Percentiles rank a stretch among this genome's conserved stretches.
phyloP scores from a whole-genome alignment of 1,140 invertebrate species.

The Drosophila simulans region DNA sequence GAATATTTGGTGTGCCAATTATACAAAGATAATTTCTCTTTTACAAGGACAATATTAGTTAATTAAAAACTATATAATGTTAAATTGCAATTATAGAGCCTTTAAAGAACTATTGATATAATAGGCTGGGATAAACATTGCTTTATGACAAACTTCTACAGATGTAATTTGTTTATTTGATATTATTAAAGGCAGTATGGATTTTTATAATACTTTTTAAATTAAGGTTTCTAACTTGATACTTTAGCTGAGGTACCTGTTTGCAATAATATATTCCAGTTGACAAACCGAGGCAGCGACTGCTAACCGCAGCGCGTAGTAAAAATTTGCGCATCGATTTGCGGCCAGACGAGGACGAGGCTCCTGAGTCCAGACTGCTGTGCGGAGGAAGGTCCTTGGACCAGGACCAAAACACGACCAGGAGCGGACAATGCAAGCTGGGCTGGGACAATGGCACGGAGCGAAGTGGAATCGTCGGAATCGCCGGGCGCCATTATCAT shows the following conservation, averaged over 20 bases:
- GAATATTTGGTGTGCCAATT: background rate
- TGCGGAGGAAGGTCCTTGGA: constrained; percentile 3
- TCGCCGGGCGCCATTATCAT: constrained; percentile 32
- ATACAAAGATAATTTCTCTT: no score
- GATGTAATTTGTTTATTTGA: no score
- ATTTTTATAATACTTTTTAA: background rate
- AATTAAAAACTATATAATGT: no score
- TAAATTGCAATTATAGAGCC: no score
- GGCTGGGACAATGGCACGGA: constrained; percentile 28
- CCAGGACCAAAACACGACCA: constrained; percentile 9
- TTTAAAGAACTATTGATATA: no score
- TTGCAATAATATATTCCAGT: constrained; percentile 13
- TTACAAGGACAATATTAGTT: no score
- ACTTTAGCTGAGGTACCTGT: background rate
- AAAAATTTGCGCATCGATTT: constrained; percentile 81
- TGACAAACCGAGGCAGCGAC: constrained; percentile 44
- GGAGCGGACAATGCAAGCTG: constrained; percentile 44
- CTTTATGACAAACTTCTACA: no score
- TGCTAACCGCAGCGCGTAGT: constrained; percentile 72
- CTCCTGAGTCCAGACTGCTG: constrained; percentile 27
- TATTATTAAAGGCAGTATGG: no score
- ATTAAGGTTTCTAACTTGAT: background rate
- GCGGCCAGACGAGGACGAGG: constrained; percentile 68
- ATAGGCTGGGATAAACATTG: no score
- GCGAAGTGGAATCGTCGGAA: constrained; percentile 17